Conservation (phyloP, 1,140 invertebrate species). For the Hesperophylax magnus region DNA sequence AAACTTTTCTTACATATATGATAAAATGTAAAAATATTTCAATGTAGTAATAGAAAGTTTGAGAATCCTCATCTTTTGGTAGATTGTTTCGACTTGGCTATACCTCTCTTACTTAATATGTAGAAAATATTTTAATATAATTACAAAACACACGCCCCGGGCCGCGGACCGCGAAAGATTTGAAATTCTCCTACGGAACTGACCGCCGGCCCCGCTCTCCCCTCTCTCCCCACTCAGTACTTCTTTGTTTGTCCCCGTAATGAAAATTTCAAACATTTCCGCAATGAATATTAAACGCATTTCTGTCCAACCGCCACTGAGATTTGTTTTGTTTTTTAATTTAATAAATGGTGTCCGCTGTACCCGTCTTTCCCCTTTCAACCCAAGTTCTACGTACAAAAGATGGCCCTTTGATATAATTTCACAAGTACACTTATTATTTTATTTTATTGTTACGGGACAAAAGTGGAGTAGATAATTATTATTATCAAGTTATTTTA, state of each 20-base stretch:
- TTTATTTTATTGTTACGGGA: neutral
- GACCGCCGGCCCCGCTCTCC: neutral
- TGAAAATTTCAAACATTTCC: constrained; percentile 52
- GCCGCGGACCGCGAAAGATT: constrained; percentile 31
- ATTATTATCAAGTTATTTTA: constrained; percentile 14
- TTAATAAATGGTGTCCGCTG: constrained; percentile 37
- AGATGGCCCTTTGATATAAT: neutral
- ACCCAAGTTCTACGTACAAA: neutral
- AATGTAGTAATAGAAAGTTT: neutral
- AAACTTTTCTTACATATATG: too few relatives aligned
- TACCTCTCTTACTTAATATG: constrained; percentile 49
- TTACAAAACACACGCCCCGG: constrained; percentile 45
- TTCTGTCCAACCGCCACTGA: constrained; percentile 24
- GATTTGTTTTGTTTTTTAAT: constrained; percentile 43
- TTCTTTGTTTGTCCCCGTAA: constrained; percentile 43
- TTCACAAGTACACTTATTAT: too few relatives aligned
- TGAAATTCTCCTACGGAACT: constrained; percentile 38
- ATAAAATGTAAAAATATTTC: neutral
- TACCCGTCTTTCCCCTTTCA: neutral
- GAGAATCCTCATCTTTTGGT: neutral
- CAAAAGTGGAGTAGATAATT: constrained; percentile 4
- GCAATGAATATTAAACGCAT: constrained; percentile 49
- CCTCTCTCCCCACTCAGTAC: neutral
- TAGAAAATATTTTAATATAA: constrained; percentile 59
- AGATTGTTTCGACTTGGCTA: neutral